Percentiles rank a stretch among this genome's conserved stretches.
Evolutionary conservation across 2,113 vertebrate genomes (phyloP).

Genomic region (Rhinoptilus africanus): DNA sequence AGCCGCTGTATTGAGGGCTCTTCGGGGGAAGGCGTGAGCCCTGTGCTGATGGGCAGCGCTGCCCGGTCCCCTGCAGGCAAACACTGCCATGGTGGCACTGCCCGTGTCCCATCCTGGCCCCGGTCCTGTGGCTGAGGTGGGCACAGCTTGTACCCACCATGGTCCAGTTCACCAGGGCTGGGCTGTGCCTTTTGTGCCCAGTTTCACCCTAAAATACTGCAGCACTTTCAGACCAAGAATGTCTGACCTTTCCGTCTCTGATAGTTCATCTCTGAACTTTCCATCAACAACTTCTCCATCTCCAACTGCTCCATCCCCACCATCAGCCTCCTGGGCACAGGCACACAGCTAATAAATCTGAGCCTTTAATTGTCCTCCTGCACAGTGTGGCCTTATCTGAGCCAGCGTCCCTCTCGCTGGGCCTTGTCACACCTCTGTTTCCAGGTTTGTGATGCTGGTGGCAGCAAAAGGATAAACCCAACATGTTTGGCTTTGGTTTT

Average conservation of each 20-base stretch:
- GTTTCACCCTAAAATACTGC: not conserved
- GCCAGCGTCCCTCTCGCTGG: not conserved
- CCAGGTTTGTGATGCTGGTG: not conserved
- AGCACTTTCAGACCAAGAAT: not conserved
- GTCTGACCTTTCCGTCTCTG: not conserved
- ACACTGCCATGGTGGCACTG: not conserved
- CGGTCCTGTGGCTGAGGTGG: fast-evolving
- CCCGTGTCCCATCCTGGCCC: fast-evolving
- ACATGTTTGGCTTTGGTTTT: not conserved
- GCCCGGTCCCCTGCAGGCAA: too few relatives aligned
- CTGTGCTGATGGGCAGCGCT: not conserved
- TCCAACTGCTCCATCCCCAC: not conserved
- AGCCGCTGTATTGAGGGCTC: not conserved
- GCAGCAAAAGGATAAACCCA: not conserved
- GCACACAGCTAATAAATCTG: not conserved
- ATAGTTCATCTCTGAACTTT: not conserved
- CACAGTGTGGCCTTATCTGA: not conserved
- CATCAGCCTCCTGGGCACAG: not conserved
- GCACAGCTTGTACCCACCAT: not conserved
- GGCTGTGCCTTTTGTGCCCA: not conserved
- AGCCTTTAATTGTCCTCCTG: not conserved
- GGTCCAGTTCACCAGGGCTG: not conserved
- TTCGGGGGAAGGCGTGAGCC: not conserved
- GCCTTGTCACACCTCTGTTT: not conserved
- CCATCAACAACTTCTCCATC: not conserved